Percentiles rank a stretch among this genome's conserved stretches.
Conservation (phyloP, 2,888 invertebrate species). For the Choristoneura rosaceana region DNA sequence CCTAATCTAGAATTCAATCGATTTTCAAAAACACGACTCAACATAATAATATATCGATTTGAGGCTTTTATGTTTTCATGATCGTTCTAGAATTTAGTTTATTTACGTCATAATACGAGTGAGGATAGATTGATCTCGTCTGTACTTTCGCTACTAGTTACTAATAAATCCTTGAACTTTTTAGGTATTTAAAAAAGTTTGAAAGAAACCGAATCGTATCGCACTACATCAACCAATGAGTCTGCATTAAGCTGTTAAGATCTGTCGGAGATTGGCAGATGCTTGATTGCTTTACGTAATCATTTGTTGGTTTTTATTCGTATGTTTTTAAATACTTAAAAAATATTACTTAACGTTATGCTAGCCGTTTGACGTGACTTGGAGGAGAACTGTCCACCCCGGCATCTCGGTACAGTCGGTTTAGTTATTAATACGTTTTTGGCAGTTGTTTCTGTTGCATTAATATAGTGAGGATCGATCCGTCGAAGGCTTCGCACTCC, state of each 20-base stretch:
- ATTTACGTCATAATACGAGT: background rate
- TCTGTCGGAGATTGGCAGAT: background rate
- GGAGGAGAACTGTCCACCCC: background rate
- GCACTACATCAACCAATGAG: background rate
- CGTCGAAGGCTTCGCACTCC: background rate
- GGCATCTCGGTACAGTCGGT: background rate
- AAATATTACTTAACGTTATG: background rate
- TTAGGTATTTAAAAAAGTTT: slow-evolving; percentile 3
- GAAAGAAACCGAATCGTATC: background rate
- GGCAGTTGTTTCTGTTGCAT: slow-evolving; percentile 2
- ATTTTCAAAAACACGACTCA: no score
- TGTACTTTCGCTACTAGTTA: background rate
- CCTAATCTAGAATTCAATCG: no score
- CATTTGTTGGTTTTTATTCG: background rate
- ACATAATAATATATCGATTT: no score
- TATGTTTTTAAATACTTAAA: background rate
- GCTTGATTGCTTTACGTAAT: background rate
- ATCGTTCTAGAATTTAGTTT: background rate
- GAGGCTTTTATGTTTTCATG: no score
- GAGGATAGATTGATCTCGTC: background rate
- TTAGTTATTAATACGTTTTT: background rate
- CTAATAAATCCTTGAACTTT: background rate
- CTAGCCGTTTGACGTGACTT: background rate
- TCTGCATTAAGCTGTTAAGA: background rate
- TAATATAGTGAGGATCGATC: background rate